Conservation (phyloP, 1,140 invertebrate genomes). For the Orchesella cincta region DNA sequence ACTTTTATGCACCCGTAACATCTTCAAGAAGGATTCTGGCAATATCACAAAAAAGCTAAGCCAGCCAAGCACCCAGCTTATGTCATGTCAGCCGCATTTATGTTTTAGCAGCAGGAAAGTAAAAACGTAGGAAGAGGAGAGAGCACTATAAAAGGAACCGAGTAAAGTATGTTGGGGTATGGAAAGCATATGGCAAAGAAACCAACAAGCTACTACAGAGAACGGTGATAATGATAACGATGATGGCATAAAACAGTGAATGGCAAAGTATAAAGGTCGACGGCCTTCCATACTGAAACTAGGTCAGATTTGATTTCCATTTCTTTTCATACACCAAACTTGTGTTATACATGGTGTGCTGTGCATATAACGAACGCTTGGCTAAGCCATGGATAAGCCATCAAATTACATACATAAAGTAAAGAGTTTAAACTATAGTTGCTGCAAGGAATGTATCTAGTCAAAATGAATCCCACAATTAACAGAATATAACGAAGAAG, state of each 20-base stretch:
- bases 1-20: too few relatives aligned
- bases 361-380: neutral
- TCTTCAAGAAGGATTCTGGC: too few relatives aligned
- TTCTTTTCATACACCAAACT: slow-evolving; percentile 3
- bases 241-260: neutral
- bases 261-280: slow-evolving; percentile 27
- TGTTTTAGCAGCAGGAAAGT: neutral
- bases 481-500: too few relatives aligned
- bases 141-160: neutral
- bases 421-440: neutral
- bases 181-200: too few relatives aligned
- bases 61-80: too few relatives aligned
- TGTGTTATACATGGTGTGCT: too few relatives aligned
- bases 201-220: neutral
- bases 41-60: too few relatives aligned
- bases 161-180: too few relatives aligned
- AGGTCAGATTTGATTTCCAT: slow-evolving; percentile 27
- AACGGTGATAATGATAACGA: too few relatives aligned
- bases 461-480: too few relatives aligned
- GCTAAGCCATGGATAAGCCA: neutral
- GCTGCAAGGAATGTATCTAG: neutral
- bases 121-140: neutral
- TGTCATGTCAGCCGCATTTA: too few relatives aligned
- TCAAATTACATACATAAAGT: too few relatives aligned
- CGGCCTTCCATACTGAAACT: slow-evolving; percentile 20